A percentile compares a stretch with the other conserved stretches of the same genome.
Evolutionary conservation across 2,888 invertebrate genomes (phyloP).

Genomic region (Silvanus unidentatus): DNA sequence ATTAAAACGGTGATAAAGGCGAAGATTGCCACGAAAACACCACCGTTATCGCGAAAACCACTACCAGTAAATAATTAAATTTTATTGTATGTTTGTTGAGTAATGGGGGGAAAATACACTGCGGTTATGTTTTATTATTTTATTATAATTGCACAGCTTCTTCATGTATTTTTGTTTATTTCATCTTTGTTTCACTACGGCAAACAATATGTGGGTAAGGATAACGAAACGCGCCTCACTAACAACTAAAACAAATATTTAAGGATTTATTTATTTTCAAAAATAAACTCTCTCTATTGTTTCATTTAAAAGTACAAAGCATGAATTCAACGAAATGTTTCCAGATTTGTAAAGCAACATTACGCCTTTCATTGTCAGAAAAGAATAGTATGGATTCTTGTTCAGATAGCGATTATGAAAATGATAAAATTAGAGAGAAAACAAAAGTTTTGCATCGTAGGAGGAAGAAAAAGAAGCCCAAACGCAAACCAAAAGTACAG

Average conservation of each 20-base stretch:
- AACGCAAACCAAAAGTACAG: constrained; percentile 22
- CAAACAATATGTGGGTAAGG: too few species aligned
- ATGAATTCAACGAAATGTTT: constrained; percentile 16
- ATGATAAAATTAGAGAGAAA: constrained; percentile 18
- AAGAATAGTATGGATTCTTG: constrained; percentile 25
- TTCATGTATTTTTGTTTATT: too few species aligned
- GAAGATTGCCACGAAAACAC: constrained; percentile 36
- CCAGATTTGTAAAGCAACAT: constrained; percentile 55
- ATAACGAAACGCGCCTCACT: too few species aligned
- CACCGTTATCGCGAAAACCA: constrained; percentile 49
- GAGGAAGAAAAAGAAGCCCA: constrained; percentile 29
- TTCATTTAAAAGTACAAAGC: too few species aligned
- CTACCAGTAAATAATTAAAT: constrained; percentile 48
- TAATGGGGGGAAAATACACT: background rate
- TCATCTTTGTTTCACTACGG: too few species aligned
- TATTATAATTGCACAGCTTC: too few species aligned
- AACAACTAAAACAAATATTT: too few species aligned
- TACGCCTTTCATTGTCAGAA: constrained; percentile 46
- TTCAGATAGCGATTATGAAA: constrained; percentile 22
- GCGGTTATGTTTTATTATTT: background rate
- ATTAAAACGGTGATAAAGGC: constrained; percentile 31
- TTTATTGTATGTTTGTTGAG: constrained; percentile 4
- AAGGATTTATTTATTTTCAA: too few species aligned
- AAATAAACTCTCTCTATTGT: too few species aligned
- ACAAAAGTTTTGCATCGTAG: constrained; percentile 17